Conservation (phyloP, 2,888 invertebrate species). For the Notodonta dromedarius region DNA sequence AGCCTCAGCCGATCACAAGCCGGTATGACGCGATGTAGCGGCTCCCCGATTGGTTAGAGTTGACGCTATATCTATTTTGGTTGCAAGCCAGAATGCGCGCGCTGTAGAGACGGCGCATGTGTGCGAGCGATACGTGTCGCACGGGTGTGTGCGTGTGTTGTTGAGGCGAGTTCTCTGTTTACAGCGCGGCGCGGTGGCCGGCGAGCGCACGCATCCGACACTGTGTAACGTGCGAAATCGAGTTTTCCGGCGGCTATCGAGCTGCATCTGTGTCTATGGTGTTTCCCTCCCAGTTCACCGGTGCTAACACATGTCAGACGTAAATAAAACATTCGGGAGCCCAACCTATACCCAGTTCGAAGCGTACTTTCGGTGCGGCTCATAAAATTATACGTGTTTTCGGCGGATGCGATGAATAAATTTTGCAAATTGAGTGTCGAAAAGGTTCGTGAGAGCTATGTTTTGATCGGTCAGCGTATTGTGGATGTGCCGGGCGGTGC, state of each 20-base stretch:
- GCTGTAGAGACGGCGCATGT: constrained; percentile 51
- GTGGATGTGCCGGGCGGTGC: constrained; percentile 74
- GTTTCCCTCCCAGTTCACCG: constrained; percentile 71
- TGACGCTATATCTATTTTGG: constrained; percentile 79
- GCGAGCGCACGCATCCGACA: constrained; percentile 87
- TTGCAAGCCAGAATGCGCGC: constrained; percentile 68
- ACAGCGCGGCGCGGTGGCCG: constrained; percentile 82
- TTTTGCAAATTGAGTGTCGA: constrained; percentile 81
- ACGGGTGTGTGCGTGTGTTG: constrained; percentile 74
- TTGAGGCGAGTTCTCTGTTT: constrained; percentile 79
- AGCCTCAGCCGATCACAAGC: constrained; percentile 65
- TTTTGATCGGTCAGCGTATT: constrained; percentile 77
- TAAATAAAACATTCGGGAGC: constrained; percentile 60
- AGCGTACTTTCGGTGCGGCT: constrained; percentile 69
- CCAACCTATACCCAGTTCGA: constrained; percentile 43
- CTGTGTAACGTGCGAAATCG: constrained; percentile 64
- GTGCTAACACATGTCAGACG: constrained; percentile 70
- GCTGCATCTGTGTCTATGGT: constrained; percentile 69
- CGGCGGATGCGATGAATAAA: constrained; percentile 84
- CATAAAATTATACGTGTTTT: constrained; percentile 77
- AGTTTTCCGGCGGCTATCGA: constrained; percentile 74
- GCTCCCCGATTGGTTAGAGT: constrained; percentile 61
- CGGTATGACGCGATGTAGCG: constrained; percentile 63
- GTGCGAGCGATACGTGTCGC: constrained; percentile 53
- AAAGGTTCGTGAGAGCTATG: constrained; percentile 80